A percentile compares a stretch with the other conserved stretches of the same genome.
Evolutionary conservation across 2,888 invertebrate species (phyloP).

Genomic region (Dolomedes plantarius): DNA sequence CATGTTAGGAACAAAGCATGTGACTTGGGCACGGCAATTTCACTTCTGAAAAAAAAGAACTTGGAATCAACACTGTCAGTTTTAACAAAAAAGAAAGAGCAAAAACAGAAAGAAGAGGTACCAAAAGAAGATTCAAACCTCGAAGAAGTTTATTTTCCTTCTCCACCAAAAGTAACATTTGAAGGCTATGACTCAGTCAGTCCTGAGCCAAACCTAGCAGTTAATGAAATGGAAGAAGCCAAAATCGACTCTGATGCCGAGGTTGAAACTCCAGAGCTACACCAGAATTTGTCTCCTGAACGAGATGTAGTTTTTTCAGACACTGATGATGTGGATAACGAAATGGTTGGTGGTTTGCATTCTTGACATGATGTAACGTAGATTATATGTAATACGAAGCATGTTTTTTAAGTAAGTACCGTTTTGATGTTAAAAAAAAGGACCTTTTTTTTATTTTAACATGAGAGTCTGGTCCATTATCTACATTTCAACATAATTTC

Average conservation of each 20-base stretch:
- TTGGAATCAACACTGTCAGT: not conserved
- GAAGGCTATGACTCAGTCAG: slow-evolving; percentile 46
- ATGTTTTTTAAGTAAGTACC: too few relatives aligned
- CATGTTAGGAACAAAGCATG: not conserved
- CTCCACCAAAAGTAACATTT: slow-evolving; percentile 41
- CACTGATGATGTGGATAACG: slow-evolving; percentile 24
- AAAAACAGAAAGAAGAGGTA: not conserved
- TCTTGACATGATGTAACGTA: too few relatives aligned
- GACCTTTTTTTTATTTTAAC: too few relatives aligned
- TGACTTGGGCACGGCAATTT: slow-evolving; percentile 15
- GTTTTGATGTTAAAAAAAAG: too few relatives aligned
- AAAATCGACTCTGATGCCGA: slow-evolving; percentile 76
- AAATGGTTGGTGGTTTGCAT: slow-evolving; percentile 33
- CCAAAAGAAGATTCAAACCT: slow-evolving; percentile 19
- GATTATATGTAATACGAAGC: too few relatives aligned
- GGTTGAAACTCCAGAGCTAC: slow-evolving; percentile 76
- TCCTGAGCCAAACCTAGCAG: slow-evolving; percentile 77
- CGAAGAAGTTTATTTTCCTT: slow-evolving; percentile 59
- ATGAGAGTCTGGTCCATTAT: too few relatives aligned
- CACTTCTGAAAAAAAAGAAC: slow-evolving; percentile 27
- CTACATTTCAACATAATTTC: too few relatives aligned
- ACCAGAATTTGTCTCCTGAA: slow-evolving; percentile 55
- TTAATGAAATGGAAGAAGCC: slow-evolving; percentile 22
- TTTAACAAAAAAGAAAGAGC: not conserved
- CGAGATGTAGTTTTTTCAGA: not conserved